phyloP scores from a whole-genome alignment of 2,888 invertebrate species.

The Metopia argyrocephala region DNA sequence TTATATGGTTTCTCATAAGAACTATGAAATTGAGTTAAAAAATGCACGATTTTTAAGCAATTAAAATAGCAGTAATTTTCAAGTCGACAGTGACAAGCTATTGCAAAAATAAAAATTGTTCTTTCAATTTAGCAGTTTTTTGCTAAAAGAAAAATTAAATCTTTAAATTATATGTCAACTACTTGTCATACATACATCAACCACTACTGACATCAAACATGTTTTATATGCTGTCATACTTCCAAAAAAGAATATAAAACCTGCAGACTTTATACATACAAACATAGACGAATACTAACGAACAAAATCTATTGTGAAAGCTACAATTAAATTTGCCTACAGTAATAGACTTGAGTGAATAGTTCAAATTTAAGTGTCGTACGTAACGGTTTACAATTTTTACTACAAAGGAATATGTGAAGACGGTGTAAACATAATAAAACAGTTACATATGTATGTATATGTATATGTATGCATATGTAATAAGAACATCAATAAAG shows the following conservation, averaged over 20 bases:
- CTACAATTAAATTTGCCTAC: conserved; percentile 48
- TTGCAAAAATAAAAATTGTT: too few species aligned
- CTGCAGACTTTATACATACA: not conserved
- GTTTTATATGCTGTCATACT: not conserved
- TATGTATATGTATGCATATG: too few species aligned
- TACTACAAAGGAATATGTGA: not conserved
- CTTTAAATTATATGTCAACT: not conserved
- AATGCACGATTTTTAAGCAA: too few species aligned
- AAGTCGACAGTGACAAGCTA: too few species aligned
- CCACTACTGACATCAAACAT: conserved; percentile 14
- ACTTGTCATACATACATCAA: not conserved
- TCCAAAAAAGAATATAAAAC: not conserved
- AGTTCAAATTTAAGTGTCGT: conserved; percentile 57
- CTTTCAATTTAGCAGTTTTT: not conserved
- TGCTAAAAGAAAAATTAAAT: not conserved
- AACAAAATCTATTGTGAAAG: conserved; percentile 41
- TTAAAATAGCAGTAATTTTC: too few species aligned
- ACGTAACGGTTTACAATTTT: conserved; percentile 28
- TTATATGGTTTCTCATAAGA: too few species aligned
- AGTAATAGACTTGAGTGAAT: conserved; percentile 34
- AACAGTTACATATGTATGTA: too few species aligned
- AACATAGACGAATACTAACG: conserved; percentile 8
- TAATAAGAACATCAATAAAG: not conserved
- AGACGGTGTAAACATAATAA: too few species aligned
- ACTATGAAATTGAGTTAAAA: too few species aligned